These are phyloP conservation scores for Manis pentadactyla DNA, from an alignment of 2,797 vertebrate species.

Conservation along the genomic window DNA sequence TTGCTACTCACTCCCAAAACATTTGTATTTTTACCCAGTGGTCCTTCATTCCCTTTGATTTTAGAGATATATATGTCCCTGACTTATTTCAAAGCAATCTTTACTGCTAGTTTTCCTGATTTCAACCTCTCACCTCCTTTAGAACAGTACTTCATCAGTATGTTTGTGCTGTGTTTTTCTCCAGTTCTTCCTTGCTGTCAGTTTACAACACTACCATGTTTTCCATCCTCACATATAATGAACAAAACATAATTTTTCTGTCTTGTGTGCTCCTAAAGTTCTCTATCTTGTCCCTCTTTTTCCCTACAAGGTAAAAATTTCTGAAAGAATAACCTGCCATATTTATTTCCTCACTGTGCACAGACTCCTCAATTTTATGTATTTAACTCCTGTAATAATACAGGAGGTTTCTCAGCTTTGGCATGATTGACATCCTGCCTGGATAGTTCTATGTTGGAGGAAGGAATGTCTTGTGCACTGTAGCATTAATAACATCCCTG, in stretches of 20 bases:
- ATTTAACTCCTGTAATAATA: background rate
- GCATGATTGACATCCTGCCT: background rate
- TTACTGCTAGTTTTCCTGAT: background rate
- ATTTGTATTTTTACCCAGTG: background rate
- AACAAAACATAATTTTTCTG: background rate
- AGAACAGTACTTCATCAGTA: background rate
- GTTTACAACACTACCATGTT: background rate
- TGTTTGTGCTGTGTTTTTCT: background rate
- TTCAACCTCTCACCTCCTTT: background rate
- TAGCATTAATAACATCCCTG: background rate
- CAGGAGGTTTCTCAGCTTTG: background rate
- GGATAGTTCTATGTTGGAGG: background rate
- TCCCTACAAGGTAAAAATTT: background rate
- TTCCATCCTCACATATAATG: background rate
- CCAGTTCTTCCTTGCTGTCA: background rate
- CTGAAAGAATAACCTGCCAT: background rate
- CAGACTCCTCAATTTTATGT: background rate
- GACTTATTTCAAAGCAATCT: background rate
- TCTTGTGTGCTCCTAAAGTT: background rate
- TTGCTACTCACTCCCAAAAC: background rate
- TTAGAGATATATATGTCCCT: background rate
- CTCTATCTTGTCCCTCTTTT: background rate
- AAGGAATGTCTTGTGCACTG: background rate
- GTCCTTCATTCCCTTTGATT: background rate
- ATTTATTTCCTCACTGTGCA: background rate